Evolutionary conservation across 2,888 invertebrate species (phyloP).

Genomic region (Synergus itoensis): DNA sequence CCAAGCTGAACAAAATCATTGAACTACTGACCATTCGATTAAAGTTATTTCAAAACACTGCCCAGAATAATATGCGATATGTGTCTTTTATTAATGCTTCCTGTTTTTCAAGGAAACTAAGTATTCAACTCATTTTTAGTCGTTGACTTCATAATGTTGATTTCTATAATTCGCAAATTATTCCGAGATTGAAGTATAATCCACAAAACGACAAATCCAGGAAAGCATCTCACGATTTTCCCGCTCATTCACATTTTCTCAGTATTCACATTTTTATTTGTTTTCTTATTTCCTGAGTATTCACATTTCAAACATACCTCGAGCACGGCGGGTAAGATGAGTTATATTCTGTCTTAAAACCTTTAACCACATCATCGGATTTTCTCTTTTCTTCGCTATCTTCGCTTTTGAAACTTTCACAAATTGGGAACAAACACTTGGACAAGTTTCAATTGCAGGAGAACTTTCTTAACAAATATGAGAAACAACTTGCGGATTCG

Average conservation of each 20-base stretch:
- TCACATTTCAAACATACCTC: conserved; percentile 64
- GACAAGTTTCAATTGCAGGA: not conserved
- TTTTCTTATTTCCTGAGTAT: not conserved
- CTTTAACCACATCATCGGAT: conserved; percentile 73
- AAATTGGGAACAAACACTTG: conserved; percentile 37
- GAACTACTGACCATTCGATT: no score
- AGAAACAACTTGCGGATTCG: not conserved
- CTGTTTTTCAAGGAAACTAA: not conserved
- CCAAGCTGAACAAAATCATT: no score
- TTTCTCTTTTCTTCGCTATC: conserved; percentile 30
- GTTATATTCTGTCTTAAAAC: conserved; percentile 73
- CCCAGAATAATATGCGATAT: no score
- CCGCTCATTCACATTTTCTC: not conserved
- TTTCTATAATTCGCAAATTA: not conserved
- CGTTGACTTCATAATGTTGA: not conserved
- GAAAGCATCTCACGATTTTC: not conserved
- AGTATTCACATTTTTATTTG: no score
- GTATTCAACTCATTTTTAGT: not conserved
- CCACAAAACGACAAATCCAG: not conserved
- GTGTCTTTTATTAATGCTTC: not conserved
- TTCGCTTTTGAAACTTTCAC: conserved; percentile 11
- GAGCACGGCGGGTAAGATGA: conserved; percentile 71
- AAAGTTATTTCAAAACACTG: no score
- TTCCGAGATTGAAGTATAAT: not conserved
- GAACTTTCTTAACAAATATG: not conserved